These are phyloP conservation scores for Hyperoodon ampullatus DNA, from an alignment of 2,113 vertebrate species.

Conservation along the genomic window DNA sequence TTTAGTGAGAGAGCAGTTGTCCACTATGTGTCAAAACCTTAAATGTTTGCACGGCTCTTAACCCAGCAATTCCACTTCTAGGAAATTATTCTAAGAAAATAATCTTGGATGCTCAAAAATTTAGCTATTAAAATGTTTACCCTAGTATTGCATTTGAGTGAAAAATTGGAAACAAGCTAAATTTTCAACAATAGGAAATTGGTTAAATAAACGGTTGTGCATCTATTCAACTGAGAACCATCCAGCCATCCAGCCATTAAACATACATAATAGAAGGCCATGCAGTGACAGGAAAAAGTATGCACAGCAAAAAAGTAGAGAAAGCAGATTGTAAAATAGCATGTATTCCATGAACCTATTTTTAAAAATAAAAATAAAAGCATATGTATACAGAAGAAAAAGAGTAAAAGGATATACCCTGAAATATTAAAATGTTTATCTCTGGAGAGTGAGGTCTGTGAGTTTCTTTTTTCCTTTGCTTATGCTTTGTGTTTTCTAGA, in stretches of 20 bases:
- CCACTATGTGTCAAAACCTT: background rate
- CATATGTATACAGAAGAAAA: background rate
- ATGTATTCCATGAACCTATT: background rate
- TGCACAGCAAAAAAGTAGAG: background rate
- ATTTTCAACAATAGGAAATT: slow-evolving; percentile 33
- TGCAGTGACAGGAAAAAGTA: background rate
- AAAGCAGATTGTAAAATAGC: background rate
- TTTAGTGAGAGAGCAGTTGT: background rate
- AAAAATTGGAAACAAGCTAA: slow-evolving; percentile 49
- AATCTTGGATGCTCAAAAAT: background rate
- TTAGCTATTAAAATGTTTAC: slow-evolving; percentile 39
- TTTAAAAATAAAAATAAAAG: background rate
- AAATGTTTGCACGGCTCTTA: background rate
- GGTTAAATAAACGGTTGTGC: slow-evolving; percentile 36
- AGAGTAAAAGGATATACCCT: background rate
- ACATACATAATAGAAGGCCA: background rate
- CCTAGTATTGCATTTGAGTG: slow-evolving; percentile 16
- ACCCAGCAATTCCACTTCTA: background rate
- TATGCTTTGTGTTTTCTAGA: background rate
- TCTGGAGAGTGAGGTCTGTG: background rate
- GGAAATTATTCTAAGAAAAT: slow-evolving; percentile 48
- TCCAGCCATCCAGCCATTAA: background rate
- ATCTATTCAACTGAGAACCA: slow-evolving; percentile 8
- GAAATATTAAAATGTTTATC: slow-evolving; percentile 16
- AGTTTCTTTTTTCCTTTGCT: background rate